Conservation (phyloP, 2,113 vertebrate species). For the Emydura subglobosa region DNA sequence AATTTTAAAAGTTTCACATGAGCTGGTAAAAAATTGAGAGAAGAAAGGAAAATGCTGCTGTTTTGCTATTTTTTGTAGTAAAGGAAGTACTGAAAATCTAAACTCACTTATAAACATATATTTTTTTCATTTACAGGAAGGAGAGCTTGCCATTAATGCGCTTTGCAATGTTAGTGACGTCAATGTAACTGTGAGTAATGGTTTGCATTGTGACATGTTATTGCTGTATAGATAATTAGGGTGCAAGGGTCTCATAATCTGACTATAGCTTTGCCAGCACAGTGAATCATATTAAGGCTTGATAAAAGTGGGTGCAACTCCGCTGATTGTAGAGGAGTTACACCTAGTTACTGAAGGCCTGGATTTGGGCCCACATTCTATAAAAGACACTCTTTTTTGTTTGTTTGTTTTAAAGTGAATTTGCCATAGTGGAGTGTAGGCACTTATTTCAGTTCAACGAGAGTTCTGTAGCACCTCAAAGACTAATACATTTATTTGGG, state of each 20-base stretch:
- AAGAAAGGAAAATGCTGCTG: background rate
- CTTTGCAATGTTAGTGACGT: constrained; percentile 70
- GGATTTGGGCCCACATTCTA: background rate
- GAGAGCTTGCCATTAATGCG: constrained; percentile 41
- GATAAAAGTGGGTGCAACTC: background rate
- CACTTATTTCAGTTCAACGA: background rate
- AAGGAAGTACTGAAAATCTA: background rate
- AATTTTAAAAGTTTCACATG: background rate
- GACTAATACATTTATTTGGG: no score
- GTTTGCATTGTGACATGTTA: constrained; percentile 33
- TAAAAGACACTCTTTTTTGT: background rate
- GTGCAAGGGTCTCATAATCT: background rate
- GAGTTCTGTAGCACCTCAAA: no score
- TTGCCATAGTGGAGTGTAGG: background rate
- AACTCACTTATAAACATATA: background rate
- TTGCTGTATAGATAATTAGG: constrained; percentile 8
- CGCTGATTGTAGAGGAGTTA: background rate
- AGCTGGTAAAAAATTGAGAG: background rate
- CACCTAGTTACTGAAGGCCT: background rate
- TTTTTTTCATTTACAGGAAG: constrained; percentile 54
- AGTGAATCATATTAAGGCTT: background rate
- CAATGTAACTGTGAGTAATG: constrained; percentile 70
- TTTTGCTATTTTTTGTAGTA: background rate
- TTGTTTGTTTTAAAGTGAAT: background rate
- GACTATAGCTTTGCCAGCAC: background rate